phyloP scores from a whole-genome alignment of 2,113 vertebrate species.

The Erythrolamprus reginae region DNA sequence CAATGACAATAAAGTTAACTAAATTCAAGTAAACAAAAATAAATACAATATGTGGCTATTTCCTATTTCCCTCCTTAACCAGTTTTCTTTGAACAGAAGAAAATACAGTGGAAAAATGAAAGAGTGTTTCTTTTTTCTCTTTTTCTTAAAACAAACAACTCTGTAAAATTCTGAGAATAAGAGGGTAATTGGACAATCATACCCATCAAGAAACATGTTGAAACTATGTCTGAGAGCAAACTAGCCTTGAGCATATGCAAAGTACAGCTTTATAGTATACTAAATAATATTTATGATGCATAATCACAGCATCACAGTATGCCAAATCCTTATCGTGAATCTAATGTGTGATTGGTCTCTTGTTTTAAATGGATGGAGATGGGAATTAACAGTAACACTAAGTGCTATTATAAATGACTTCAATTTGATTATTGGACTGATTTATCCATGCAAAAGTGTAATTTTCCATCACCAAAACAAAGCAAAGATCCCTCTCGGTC shows the following conservation, averaged over 20 bases:
- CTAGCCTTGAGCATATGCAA: not conserved
- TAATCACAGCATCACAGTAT: fast-evolving
- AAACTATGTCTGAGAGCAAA: not conserved
- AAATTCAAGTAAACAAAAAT: too few species aligned
- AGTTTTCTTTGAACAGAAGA: not conserved
- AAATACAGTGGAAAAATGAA: not conserved
- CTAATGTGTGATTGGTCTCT: not conserved
- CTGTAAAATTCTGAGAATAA: not conserved
- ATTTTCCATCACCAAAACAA: conserved; percentile 34
- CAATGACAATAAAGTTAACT: too few species aligned
- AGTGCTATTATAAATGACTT: conserved; percentile 25
- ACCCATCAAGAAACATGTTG: not conserved
- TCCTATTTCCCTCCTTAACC: not conserved
- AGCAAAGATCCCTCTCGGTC: not conserved
- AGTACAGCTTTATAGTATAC: not conserved
- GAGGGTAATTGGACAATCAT: not conserved
- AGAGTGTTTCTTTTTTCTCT: not conserved
- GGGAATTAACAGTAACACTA: conserved; percentile 13
- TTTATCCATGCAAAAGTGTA: not conserved
- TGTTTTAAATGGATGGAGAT: not conserved
- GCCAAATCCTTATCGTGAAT: fast-evolving
- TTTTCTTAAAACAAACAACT: not conserved
- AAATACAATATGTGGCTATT: not conserved
- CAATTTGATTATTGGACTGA: conserved; percentile 22
- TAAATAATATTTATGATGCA: not conserved